Evolutionary conservation across 1,140 invertebrate genomes (phyloP), one percentile per base, ranked within the genome.

Genomic region (Bombus pyrosoma): DNA sequence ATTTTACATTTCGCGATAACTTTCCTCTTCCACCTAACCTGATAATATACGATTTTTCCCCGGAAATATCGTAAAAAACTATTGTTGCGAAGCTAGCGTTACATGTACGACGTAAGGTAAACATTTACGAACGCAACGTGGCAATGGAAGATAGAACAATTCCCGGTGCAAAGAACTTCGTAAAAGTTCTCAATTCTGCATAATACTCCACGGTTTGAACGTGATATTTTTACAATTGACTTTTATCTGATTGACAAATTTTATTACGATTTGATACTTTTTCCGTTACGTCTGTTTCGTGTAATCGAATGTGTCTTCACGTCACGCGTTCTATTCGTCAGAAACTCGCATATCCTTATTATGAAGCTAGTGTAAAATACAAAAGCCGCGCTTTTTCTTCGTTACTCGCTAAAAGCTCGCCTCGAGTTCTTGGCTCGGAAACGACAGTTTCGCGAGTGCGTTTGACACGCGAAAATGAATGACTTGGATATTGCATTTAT

Each of bases 401-500:
- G 18, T 18, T 53, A 53, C 18, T 62, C 59, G 9, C 3, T 28
- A 12, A 62, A 62, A 22, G 5, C 47, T 22, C 18, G 18, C 18
- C 47, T 53, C 47, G 18, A n/a, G 3, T n/a, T 62, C 1, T 0
- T n/a, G 28, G 59, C 2, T 13, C 8, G 3, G 66, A 39, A 37
- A 37, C 47, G 9, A 32, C 32, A 37, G 43, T 28, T 69, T n/a
- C 37, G 64, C 73, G 74, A 59, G 47, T 83, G 74, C 64, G 81
- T 77, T 83, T 77, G 62, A 83, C 74, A 57, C 15, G 71, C 3
- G 8, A 25, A 10, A 64, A 75, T 64, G 39, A 47, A 68, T 39
- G 43, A 13, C 62, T 18, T 15, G 47, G 32, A 41, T 69, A 34
- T 83, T 83, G 64, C 81, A 77, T 83, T 83, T 77, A 77, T 69